Evolutionary conservation across 92 coral and sea anemone species (phyloP).

Genomic region (Actinostola sp.): DNA sequence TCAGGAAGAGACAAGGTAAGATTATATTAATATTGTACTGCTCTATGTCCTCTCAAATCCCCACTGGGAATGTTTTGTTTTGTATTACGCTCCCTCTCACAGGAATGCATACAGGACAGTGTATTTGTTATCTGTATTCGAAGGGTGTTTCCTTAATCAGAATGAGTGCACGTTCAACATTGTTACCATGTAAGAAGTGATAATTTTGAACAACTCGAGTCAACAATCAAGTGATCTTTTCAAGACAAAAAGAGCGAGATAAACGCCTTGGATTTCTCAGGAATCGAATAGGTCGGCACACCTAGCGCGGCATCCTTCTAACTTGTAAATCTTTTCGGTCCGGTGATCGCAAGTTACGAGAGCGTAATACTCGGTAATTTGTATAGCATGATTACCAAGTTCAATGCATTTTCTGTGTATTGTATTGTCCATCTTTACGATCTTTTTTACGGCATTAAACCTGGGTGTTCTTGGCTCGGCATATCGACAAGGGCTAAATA

Average conservation of each 20-base stretch:
- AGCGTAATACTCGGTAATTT: constrained; percentile 6
- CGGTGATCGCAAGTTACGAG: constrained; percentile 22
- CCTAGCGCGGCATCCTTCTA: constrained; percentile 22
- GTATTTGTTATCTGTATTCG: constrained; percentile 25
- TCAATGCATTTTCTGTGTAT: neutral
- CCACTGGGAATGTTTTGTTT: constrained; percentile 31
- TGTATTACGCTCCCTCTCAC: constrained; percentile 20
- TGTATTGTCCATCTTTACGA: neutral
- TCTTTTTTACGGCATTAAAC: neutral
- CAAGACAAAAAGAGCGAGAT: constrained; percentile 15
- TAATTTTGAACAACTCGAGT: constrained; percentile 21
- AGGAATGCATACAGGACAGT: constrained; percentile 30
- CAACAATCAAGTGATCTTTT: constrained; percentile 31
- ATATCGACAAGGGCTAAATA: constrained; percentile 4
- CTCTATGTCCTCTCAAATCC: constrained; percentile 5
- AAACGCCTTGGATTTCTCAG: constrained; percentile 14
- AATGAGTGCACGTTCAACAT: constrained; percentile 26
- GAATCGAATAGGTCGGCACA: constrained; percentile 21
- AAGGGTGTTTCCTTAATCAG: constrained; percentile 38
- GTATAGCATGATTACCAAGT: constrained; percentile 13
- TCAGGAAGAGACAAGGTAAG: constrained; percentile 62
- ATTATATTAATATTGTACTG: neutral
- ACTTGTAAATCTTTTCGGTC: constrained; percentile 20
- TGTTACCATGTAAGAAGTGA: constrained; percentile 14
- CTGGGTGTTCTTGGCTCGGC: neutral